Evolutionary conservation across 2,797 vertebrate genomes (phyloP).

Genomic region (Schizothorax lantsangensis): DNA sequence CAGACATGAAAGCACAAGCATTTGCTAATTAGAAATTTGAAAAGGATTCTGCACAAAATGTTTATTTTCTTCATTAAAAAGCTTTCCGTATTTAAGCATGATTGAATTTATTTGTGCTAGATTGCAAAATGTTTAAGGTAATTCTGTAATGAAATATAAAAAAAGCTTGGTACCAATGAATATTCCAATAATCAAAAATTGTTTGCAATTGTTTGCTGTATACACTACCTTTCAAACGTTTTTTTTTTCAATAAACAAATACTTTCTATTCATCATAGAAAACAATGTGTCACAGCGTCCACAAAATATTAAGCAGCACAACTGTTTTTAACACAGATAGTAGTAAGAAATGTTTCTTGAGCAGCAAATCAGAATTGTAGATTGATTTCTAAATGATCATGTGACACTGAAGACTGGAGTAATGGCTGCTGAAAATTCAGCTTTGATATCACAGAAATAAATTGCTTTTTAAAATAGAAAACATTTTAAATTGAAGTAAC

Average conservation of each 20-base stretch:
- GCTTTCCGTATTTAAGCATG: background rate
- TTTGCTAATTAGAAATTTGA: conserved; percentile 29
- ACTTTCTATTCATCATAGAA: no score
- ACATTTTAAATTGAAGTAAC: background rate
- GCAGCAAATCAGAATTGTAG: background rate
- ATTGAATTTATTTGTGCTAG: background rate
- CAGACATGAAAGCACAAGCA: conserved; percentile 16
- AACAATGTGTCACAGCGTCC: no score
- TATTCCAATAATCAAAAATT: background rate
- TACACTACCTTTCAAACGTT: background rate
- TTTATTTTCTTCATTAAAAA: conserved; percentile 29
- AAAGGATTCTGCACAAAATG: background rate
- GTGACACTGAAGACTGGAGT: background rate
- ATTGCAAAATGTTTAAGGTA: no score
- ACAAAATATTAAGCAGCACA: no score
- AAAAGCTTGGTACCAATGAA: background rate
- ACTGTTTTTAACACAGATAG: background rate
- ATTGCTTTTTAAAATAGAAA: background rate
- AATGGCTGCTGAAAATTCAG: background rate
- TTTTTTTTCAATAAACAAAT: background rate
- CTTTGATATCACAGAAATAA: background rate
- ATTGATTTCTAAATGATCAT: background rate
- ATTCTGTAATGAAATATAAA: background rate
- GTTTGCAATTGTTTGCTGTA: background rate
- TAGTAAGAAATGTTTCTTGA: background rate